These are phyloP conservation scores for Zele albiditarsus DNA, from an alignment of 2,888 invertebrate genomes.

Conservation along the genomic window DNA sequence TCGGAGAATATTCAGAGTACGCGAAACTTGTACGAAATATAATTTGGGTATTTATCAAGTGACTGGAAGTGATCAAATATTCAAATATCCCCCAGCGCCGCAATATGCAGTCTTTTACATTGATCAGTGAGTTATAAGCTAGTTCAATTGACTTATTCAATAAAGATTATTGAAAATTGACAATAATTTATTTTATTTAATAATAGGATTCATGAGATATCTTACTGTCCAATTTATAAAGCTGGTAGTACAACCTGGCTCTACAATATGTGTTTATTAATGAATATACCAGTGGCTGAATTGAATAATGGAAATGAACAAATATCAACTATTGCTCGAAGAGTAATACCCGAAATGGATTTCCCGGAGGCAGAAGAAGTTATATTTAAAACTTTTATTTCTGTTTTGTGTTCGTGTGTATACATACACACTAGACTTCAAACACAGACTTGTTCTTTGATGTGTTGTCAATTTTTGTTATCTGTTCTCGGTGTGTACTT, in stretches of 20 bases:
- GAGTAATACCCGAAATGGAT: slow-evolving; percentile 67
- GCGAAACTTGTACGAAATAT: slow-evolving; percentile 68
- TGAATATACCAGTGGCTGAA: slow-evolving; percentile 66
- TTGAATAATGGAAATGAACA: slow-evolving; percentile 65
- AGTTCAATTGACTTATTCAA: background rate
- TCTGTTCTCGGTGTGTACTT: slow-evolving; percentile 14
- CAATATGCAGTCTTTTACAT: slow-evolving; percentile 73
- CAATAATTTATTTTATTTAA: background rate
- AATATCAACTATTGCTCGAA: slow-evolving; percentile 64
- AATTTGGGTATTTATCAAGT: slow-evolving; percentile 69
- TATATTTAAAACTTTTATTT: slow-evolving; percentile 22
- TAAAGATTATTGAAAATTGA: background rate
- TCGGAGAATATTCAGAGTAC: slow-evolving; percentile 63
- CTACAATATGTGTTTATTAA: slow-evolving; percentile 72
- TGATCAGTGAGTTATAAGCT: slow-evolving; percentile 51
- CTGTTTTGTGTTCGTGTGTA: background rate
- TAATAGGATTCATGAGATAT: slow-evolving; percentile 68
- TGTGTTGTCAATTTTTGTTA: background rate
- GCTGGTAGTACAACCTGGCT: slow-evolving; percentile 74
- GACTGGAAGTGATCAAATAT: slow-evolving; percentile 49
- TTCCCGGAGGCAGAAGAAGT: slow-evolving; percentile 69
- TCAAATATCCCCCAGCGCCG: slow-evolving; percentile 73
- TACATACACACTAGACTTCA: background rate
- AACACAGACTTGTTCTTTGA: background rate
- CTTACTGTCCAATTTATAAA: slow-evolving; percentile 74